Evolutionary conservation across 2,797 vertebrate genomes (phyloP).

Genomic region (Centropyge bicolor): DNA sequence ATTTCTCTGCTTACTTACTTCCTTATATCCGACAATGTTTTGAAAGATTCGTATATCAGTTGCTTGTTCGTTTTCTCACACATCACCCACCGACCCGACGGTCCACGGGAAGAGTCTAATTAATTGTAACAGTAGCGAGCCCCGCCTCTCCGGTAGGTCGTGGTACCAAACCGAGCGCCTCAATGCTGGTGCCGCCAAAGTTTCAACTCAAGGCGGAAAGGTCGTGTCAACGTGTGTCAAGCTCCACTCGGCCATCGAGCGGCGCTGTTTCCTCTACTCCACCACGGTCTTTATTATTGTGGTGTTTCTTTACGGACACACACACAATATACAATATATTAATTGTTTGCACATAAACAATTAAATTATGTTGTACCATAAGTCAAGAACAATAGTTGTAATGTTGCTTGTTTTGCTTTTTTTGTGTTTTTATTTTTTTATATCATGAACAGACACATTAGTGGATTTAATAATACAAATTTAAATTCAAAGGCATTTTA

Average conservation of each 20-base stretch:
- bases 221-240: slow-evolving; percentile 23
- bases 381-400: background rate
- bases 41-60: slow-evolving; percentile 42
- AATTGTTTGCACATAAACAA: background rate
- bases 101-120: background rate
- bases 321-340: no score
- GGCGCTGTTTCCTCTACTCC: slow-evolving; percentile 26
- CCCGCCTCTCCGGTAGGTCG: slow-evolving; percentile 39
- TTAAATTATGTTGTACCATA: background rate
- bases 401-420: background rate
- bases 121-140: rapidly evolving
- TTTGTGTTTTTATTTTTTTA: background rate
- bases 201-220: slow-evolving; percentile 77
- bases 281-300: background rate
- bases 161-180: background rate
- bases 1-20: slow-evolving; percentile 38
- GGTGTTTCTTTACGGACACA: background rate
- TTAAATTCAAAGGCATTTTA: background rate
- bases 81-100: background rate
- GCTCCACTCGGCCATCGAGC: background rate
- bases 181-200: slow-evolving; percentile 70
- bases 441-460: background rate
- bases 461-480: background rate
- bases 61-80: background rate
- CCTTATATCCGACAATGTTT: slow-evolving; percentile 53